Conservation (phyloP, 2,113 vertebrate species). For the Nestor notabilis region DNA sequence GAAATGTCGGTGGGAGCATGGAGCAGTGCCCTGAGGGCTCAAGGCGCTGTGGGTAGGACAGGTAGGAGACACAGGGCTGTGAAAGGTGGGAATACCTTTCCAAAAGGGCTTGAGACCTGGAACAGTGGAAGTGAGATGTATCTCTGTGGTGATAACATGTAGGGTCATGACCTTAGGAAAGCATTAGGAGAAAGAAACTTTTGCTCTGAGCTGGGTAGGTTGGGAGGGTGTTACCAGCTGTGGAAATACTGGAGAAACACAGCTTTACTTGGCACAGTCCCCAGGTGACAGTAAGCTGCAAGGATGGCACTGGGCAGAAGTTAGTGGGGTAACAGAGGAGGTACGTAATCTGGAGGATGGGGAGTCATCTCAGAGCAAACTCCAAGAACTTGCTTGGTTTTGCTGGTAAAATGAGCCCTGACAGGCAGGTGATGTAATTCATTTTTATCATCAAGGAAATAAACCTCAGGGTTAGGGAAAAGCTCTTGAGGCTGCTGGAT, state of each 20-base stretch:
- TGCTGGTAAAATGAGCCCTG: not conserved
- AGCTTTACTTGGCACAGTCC: not conserved
- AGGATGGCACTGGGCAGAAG: not conserved
- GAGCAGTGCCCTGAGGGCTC: not conserved
- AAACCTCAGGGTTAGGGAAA: slow-evolving; percentile 4
- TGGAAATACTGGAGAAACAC: not conserved
- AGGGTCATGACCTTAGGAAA: not conserved
- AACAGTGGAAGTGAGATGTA: rapidly evolving
- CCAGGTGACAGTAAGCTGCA: not conserved
- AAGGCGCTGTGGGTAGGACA: rapidly evolving
- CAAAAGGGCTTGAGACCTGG: not conserved
- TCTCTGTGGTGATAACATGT: not conserved
- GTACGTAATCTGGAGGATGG: not conserved
- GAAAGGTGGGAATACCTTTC: not conserved
- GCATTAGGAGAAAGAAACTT: not conserved
- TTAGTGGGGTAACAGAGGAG: not conserved
- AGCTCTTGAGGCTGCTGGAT: slow-evolving; percentile 36
- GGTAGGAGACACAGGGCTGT: not conserved
- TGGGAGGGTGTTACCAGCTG: not conserved
- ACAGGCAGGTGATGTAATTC: not conserved
- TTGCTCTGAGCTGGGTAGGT: not conserved
- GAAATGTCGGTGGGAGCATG: not conserved
- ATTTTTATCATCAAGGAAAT: not conserved
- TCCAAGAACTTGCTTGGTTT: not conserved
- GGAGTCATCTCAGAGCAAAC: not conserved